These are phyloP conservation scores for Exocentrus adspersus DNA, from an alignment of 2,888 invertebrate species.

Conservation along the genomic window DNA sequence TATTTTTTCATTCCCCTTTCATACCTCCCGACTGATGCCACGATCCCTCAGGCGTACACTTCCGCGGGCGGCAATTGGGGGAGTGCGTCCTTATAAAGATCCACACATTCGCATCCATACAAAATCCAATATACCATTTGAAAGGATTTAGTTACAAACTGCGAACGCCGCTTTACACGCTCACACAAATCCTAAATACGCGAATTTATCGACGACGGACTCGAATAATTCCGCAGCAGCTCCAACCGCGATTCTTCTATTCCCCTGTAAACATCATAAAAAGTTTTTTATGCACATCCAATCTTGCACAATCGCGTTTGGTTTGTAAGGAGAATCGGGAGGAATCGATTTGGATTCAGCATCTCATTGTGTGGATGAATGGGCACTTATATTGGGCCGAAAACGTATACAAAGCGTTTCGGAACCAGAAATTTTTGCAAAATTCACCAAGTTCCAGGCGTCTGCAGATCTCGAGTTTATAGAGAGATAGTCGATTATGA, in stretches of 20 bases:
- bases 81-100: constrained; percentile 33
- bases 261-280: constrained; percentile 39
- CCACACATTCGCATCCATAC: constrained; percentile 33
- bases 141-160: constrained; percentile 62
- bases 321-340: constrained; percentile 19
- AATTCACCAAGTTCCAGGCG: too few relatives aligned
- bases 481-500: too few relatives aligned
- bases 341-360: constrained; percentile 11
- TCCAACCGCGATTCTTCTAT: constrained; percentile 32
- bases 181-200: constrained; percentile 64
- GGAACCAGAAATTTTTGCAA: too few relatives aligned
- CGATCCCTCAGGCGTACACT: constrained; percentile 12
- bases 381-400: background rate
- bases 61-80: constrained; percentile 17
- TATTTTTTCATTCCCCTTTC: background rate
- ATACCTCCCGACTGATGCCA: background rate
- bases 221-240: constrained; percentile 36
- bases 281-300: constrained; percentile 36
- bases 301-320: constrained; percentile 38
- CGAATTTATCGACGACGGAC: constrained; percentile 59
- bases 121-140: constrained; percentile 36
- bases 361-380: background rate
- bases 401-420: background rate
- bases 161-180: constrained; percentile 59
- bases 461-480: too few relatives aligned